A percentile compares a stretch with the other conserved stretches of the same genome.
Conservation (phyloP, 2,113 vertebrate species). For the Lycaon pictus region DNA sequence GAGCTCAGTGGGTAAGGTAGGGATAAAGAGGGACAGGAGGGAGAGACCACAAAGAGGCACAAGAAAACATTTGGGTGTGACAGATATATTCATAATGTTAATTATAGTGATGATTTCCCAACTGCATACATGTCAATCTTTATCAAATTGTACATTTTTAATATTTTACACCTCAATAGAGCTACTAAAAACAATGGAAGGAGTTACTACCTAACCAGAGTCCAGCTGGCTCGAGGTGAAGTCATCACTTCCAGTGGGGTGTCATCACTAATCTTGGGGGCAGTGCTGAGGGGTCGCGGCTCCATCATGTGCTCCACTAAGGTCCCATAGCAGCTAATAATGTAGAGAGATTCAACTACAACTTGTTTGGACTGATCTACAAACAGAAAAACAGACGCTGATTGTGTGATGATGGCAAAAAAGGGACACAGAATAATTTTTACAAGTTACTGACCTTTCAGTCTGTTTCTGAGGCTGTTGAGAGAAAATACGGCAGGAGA, state of each 20-base stretch:
- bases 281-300: conserved; percentile 95
- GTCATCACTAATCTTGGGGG: conserved; percentile 97
- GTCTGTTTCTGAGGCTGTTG: neutral
- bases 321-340: conserved; percentile 97
- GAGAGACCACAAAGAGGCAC: neutral
- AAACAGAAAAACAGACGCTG: conserved; percentile 36
- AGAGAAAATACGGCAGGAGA: neutral
- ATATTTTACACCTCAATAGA: conserved; percentile 5
- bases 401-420: neutral
- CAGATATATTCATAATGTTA: neutral
- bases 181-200: neutral
- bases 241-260: conserved; percentile 96
- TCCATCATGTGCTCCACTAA: conserved; percentile 97
- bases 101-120: neutral
- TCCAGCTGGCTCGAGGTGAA: conserved; percentile 96
- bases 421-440: neutral
- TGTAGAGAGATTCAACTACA: conserved; percentile 95
- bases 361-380: conserved; percentile 97
- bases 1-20: neutral
- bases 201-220: conserved; percentile 92
- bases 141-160: neutral
- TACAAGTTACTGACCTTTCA: neutral
- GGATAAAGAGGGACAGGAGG: neutral
- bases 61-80: neutral
- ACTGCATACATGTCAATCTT: neutral